Evolutionary conservation across 2,888 invertebrate genomes (phyloP).

Genomic region (Drosophila birchii): DNA sequence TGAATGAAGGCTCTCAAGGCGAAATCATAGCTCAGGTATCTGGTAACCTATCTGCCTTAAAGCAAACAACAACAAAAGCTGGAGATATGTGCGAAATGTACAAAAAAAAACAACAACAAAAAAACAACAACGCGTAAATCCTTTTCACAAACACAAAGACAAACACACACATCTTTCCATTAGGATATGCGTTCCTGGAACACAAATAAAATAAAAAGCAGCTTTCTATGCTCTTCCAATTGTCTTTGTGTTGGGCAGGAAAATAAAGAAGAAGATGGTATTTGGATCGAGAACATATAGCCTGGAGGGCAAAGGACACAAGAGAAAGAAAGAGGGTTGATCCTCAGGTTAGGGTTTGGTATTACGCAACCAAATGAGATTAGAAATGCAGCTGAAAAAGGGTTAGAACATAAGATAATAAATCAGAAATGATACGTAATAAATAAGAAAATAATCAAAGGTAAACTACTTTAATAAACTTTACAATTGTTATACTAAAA

Average conservation of each 20-base stretch:
- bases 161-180: constrained; percentile 42
- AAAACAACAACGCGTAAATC: constrained; percentile 68
- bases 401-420: neutral
- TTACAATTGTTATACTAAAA: neutral
- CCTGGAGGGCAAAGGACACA: constrained; percentile 9
- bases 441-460: too few species aligned
- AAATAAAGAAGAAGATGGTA: constrained; percentile 15
- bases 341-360: constrained; percentile 13
- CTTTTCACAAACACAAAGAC: constrained; percentile 62
- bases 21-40: constrained; percentile 77
- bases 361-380: constrained; percentile 58
- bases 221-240: constrained; percentile 28
- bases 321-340: constrained; percentile 20
- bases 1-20: constrained; percentile 52
- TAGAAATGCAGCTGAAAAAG: constrained; percentile 19
- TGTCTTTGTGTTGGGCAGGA: constrained; percentile 30
- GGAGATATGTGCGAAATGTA: constrained; percentile 61
- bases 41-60: constrained; percentile 61
- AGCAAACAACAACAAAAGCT: constrained; percentile 37
- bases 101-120: constrained; percentile 54
- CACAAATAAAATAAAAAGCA: constrained; percentile 42
- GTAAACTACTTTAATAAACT: neutral
- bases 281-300: constrained; percentile 19
- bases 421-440: too few species aligned
- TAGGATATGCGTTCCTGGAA: constrained; percentile 47